Percentiles rank a stretch among this genome's conserved stretches.
phyloP scores from a whole-genome alignment of 2,888 invertebrate genomes.

The Synanthedon myopaeformis region DNA sequence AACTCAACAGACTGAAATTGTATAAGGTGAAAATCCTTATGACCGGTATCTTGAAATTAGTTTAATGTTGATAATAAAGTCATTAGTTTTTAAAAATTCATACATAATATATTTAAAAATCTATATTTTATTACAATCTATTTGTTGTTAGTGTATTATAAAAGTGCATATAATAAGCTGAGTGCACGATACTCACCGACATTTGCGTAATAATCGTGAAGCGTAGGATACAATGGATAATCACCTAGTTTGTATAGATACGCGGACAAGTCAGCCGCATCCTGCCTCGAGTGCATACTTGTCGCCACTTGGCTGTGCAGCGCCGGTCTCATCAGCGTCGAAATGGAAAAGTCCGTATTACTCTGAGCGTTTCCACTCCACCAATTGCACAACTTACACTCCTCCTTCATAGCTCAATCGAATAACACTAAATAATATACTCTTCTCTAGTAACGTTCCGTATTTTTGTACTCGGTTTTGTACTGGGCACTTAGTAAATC shows the following conservation, averaged over 20 bases:
- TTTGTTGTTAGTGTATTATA: constrained; percentile 13
- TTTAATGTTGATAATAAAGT: too few species aligned
- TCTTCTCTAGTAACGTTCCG: constrained; percentile 38
- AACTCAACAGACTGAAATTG: too few species aligned
- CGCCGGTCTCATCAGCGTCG: constrained; percentile 58
- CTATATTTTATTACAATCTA: neutral
- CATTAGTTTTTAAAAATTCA: too few species aligned
- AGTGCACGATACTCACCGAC: constrained; percentile 61
- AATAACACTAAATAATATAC: constrained; percentile 10
- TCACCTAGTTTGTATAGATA: constrained; percentile 71
- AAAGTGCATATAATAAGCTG: constrained; percentile 20
- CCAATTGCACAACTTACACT: constrained; percentile 63
- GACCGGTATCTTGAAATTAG: too few species aligned
- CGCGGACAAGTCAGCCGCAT: constrained; percentile 59
- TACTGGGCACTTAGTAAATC: constrained; percentile 68
- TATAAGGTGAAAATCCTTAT: too few species aligned
- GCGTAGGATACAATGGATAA: constrained; percentile 57
- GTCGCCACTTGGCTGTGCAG: constrained; percentile 32
- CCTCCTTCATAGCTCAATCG: constrained; percentile 54
- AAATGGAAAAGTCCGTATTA: constrained; percentile 62
- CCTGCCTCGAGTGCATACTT: constrained; percentile 50
- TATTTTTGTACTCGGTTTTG: constrained; percentile 70
- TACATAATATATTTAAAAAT: too few species aligned
- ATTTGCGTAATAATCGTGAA: constrained; percentile 52
- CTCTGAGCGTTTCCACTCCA: constrained; percentile 44